Conservation (phyloP, 2,888 invertebrate genomes). For the Carpatolechia fugitivella region DNA sequence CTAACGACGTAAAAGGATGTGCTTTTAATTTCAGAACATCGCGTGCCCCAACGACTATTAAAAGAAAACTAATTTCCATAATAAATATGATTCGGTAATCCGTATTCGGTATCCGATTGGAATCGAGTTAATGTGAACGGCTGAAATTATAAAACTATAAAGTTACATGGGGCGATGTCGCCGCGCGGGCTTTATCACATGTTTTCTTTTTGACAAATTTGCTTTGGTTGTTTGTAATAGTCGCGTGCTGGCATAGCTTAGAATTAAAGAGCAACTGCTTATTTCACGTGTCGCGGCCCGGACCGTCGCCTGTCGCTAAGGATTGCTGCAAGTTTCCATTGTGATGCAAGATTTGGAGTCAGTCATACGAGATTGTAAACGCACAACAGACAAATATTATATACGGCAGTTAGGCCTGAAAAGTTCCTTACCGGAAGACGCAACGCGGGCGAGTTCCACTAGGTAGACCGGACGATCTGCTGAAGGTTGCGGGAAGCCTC, state of each 20-base stretch:
- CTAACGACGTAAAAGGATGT: constrained; percentile 15
- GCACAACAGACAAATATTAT: no score
- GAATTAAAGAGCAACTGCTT: constrained; percentile 76
- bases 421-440: no score
- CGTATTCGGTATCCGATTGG: constrained; percentile 62
- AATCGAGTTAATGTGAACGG: constrained; percentile 71
- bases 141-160: constrained; percentile 73
- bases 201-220: constrained; percentile 68
- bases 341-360: no score
- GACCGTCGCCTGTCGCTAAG: constrained; percentile 25
- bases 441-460: no score
- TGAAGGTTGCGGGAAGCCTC: no score
- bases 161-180: constrained; percentile 68
- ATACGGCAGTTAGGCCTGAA: no score
- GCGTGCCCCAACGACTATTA: constrained; percentile 69
- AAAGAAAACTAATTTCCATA: constrained; percentile 76
- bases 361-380: no score
- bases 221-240: constrained; percentile 54
- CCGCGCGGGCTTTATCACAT: constrained; percentile 48
- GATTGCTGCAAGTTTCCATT: background rate
- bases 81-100: constrained; percentile 61
- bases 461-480: no score
- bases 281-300: constrained; percentile 54
- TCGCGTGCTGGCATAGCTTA: constrained; percentile 67
- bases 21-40: constrained; percentile 55